Conservation (phyloP, 2,797 vertebrate species). For the Microhierax caerulescens region DNA sequence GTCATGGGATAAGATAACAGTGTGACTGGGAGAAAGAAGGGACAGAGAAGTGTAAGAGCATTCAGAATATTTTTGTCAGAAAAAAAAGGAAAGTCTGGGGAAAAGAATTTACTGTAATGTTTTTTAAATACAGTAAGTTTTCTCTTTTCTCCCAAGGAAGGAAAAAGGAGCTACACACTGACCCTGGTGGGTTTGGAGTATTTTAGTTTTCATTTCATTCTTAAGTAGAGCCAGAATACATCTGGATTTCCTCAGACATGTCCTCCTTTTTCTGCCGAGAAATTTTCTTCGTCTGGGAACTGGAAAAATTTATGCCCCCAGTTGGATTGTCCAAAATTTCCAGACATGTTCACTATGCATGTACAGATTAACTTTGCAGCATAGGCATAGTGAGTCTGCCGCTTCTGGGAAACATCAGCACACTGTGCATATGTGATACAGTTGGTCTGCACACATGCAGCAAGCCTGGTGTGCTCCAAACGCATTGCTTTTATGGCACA, state of each 20-base stretch:
- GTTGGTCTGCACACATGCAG: accelerated
- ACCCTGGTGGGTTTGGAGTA: background rate
- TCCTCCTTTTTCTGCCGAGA: slow-evolving; percentile 33
- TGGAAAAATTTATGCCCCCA: background rate
- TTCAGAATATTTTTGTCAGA: background rate
- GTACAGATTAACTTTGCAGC: background rate
- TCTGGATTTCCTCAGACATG: slow-evolving; percentile 44
- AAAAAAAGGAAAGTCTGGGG: background rate
- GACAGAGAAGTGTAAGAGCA: background rate
- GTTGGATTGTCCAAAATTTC: slow-evolving; percentile 14
- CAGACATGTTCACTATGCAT: background rate
- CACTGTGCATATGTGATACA: background rate
- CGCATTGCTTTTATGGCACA: background rate
- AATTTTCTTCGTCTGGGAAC: slow-evolving; percentile 42
- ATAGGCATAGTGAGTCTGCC: background rate
- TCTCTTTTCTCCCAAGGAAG: background rate
- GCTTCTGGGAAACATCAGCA: slow-evolving; percentile 36
- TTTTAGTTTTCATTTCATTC: background rate
- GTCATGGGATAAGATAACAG: background rate
- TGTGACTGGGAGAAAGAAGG: background rate
- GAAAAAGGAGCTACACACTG: background rate
- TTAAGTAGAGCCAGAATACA: background rate
- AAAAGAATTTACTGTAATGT: background rate
- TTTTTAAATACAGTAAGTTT: background rate
- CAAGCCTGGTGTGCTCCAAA: background rate